phyloP scores from a whole-genome alignment of 2,888 invertebrate genomes.

The Acanthococcus lagerstroemiae region DNA sequence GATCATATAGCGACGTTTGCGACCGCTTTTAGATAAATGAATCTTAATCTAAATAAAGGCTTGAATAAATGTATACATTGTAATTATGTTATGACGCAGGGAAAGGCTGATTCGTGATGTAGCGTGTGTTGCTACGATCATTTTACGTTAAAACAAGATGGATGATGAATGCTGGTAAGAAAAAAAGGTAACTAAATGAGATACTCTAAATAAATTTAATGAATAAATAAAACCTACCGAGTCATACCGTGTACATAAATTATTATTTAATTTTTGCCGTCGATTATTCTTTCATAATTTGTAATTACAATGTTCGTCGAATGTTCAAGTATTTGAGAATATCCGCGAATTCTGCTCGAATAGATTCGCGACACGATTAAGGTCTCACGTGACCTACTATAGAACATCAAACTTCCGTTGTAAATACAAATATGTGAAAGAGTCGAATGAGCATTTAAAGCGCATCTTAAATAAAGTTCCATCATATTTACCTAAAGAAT shows the following conservation, averaged over 20 bases:
- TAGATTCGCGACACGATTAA: neutral
- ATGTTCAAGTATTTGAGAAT: neutral
- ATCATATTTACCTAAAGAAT: slow-evolving; percentile 6
- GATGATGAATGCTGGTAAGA: slow-evolving; percentile 28
- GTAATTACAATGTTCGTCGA: neutral
- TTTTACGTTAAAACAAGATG: slow-evolving; percentile 18
- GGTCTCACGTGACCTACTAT: no score
- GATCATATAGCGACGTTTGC: no score
- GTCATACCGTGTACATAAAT: slow-evolving; percentile 16
- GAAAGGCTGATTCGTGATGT: slow-evolving; percentile 20
- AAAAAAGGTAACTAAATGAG: slow-evolving; percentile 24
- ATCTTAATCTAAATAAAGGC: neutral
- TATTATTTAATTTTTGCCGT: slow-evolving; percentile 16
- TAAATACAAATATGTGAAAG: slow-evolving; percentile 1
- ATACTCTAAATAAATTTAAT: slow-evolving; percentile 17
- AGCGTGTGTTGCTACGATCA: slow-evolving; percentile 22
- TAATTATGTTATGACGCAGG: slow-evolving; percentile 27
- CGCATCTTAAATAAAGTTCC: no score
- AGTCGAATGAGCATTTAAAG: slow-evolving; percentile 9
- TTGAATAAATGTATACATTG: slow-evolving; percentile 2
- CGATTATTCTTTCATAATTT: slow-evolving; percentile 9
- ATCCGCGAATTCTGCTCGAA: no score
- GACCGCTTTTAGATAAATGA: no score
- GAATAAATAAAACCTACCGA: slow-evolving; percentile 15
- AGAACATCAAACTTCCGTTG: neutral